Base-by-base conservation (phyloP, 2,888 invertebrate species). In the Heterodera filipjevi region DNA sequence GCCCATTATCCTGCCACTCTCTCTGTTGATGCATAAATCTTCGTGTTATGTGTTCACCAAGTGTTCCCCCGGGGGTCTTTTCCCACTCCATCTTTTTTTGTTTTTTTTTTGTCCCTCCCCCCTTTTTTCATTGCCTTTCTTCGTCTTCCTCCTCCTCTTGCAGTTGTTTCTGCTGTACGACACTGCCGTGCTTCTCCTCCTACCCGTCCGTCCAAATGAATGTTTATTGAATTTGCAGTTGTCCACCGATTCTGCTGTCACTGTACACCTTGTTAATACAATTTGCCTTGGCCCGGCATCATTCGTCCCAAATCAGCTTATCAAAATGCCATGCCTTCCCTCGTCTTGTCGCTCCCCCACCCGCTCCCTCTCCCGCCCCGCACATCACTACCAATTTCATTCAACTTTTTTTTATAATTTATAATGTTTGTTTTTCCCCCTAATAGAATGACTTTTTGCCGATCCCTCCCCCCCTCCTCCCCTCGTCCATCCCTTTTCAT, bases 321-420 rank as follows among this genome's bases (percentile, higher is more conserved):
- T 12, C 66, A 19, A 66, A 66, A 12, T 32, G 14, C 66, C 12
- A 66, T 22, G 27, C 66, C 14, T 8, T 66, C 10, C 22, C 27
- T 27, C 66, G 66, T 66, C 30, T 66, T n/a, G 27, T 27, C 27
- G 6, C 10, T 22, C 64, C 16, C 64, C 30, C 66, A 33, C 12
- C 30, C 27, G 8, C 30, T 22, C 30, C 66, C 66, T 22, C 68
- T 33, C 32, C 33, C 22, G 32, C 33, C 68, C 32, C 32, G 14
- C 32, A 19, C 16, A 33, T 68, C 68, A 33, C 16, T 33, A 14
- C 68, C 68, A 68, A 68, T 68, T 68, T 68, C 30, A 30, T 66
- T 66, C 66, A 66, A 30, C 32, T 66, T 66, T 33, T 12, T 33
- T 12, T 6, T 16, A 53, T 19, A 22, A 53, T 16, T 14, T 5